Evolutionary conservation across 2,888 invertebrate genomes (phyloP), one percentile per base, ranked within the genome.

Genomic region (Plagodis pulveraria): DNA sequence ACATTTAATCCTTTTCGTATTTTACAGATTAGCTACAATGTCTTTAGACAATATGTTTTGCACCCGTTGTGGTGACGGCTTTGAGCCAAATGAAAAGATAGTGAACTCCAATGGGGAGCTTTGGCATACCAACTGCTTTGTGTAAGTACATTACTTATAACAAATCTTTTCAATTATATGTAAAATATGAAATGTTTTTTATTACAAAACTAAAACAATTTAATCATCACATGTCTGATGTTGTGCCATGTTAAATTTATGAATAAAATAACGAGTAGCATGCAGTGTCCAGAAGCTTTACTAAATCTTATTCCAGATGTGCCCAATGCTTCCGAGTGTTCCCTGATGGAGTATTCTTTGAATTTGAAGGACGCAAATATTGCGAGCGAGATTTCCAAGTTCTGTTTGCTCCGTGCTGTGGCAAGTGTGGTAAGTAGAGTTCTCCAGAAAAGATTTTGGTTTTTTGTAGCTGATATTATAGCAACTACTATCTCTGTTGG

Each of bases 341-440:
- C 83, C 98, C 98, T 62, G 99, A 99, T 81, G 99, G 99, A 53
- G 96, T 98, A 49, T 99, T 99, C 86, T 99, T 99, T 86, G 99
- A 99, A 93, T 99, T 99, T 86, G 99, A 99, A 87, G 99, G 99
- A 0, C 95, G 99, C 67, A 99, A 99, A 88, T 99, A 99, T 86
- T 99, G 99, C 81, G 99, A 99, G 89, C 97, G 98, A 83, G 99
- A 99, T 88, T 99, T 99, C 84, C 99, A 99, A 88, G 99, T 99
- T 32, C 93, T 99, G 6, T 99, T 98, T 93, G 97, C 98, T 50
- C 97, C 99, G 50, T 97, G 98, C 90, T 98, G 98, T 87, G 96
- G 97, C 88, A 95, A 95, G 94, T 96, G 96, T 72, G 95, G 95
- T 94, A 87, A 80, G 81, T 81, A 34, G 42, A 38, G 12, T 8